Base-by-base conservation (phyloP, 2,888 invertebrate species). In the Pandemis heparana region DNA sequence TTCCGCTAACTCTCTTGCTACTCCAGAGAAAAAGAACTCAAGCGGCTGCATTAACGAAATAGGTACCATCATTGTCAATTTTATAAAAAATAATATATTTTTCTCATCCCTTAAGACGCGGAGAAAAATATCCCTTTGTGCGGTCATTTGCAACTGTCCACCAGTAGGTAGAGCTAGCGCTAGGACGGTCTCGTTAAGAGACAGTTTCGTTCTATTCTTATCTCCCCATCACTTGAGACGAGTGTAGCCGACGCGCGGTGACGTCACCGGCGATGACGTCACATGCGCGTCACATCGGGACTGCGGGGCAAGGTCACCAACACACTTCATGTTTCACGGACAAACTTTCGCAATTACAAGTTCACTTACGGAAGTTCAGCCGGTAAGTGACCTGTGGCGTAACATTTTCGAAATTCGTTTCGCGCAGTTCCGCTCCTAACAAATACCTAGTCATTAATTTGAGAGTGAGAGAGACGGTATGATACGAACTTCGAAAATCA, bases 191-290 rank as follows among this genome's bases (percentile, higher is more conserved):
- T 53, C 51, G 14, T n/a, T 1, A 48, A n/a, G 53, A 18, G 53
- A 53, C 53, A 18, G 16, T 16, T 16, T 51, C 51, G n/a, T 53
- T 18, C 53, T 53, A 18, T 18, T 53, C 60, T 65, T 67, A 70
- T 41, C 39, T 12, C 74, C 64, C 63, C n/a, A 32, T n/a, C n/a
- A n/a, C 48, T n/a, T 48, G 48, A 48, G 6, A 14, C 14, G n/a
- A 48, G n/a, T 6, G 48, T 1, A 51, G 41, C 18, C 56, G 18
- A 46, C 43, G 75, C 72, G 75, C 75, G 76, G 75, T 77, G 78
- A 74, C 61, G 67, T 78, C 75, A 75, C 65, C 62, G 10, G n/a
- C 18, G 67, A n/a, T 75, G 78, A 77, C 77, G 77, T 78, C 75
- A 75, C 65, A 4, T 62, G 69, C 69, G 6, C 51, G 51, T 61